phyloP scores from a whole-genome alignment of 2,888 invertebrate genomes.

The Ischnus inquisitorius region DNA sequence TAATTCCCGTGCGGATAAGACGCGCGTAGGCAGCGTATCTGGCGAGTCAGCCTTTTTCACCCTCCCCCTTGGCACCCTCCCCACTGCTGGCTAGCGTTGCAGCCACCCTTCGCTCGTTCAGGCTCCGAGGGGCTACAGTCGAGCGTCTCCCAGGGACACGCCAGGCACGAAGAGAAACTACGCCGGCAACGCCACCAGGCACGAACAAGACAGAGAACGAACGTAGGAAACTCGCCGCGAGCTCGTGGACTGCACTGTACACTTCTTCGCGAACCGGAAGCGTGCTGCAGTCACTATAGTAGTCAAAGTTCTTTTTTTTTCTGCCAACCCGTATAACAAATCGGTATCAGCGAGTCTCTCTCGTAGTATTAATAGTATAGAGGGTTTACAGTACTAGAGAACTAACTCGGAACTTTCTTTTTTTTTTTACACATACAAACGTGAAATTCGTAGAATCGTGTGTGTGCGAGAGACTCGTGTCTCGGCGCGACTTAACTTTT shows the following conservation, averaged over 20 bases:
- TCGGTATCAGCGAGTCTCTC: neutral
- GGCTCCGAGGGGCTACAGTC: slow-evolving; percentile 17
- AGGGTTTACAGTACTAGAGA: neutral
- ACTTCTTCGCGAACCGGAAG: neutral
- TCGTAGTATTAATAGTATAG: slow-evolving; percentile 7
- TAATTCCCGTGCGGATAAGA: neutral
- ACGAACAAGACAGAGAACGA: slow-evolving; percentile 16
- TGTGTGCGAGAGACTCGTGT: no score
- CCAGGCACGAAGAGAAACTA: slow-evolving; percentile 46
- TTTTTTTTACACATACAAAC: neutral
- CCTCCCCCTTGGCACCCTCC: slow-evolving; percentile 31
- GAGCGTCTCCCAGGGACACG: slow-evolving; percentile 58
- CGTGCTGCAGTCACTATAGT: neutral
- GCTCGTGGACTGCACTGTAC: neutral
- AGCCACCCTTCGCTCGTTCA: slow-evolving; percentile 59
- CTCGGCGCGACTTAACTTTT: no score
- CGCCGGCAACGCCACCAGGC: slow-evolving; percentile 43
- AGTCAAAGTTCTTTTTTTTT: neutral
- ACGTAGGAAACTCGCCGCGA: neutral
- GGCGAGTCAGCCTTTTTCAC: slow-evolving; percentile 10
- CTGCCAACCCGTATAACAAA: neutral
- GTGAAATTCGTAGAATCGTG: neutral
- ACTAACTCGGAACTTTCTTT: neutral
- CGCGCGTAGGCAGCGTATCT: neutral
- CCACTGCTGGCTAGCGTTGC: slow-evolving; percentile 59